Base-by-base conservation (phyloP, 2,888 invertebrate species). In the Eristalis pertinax region DNA sequence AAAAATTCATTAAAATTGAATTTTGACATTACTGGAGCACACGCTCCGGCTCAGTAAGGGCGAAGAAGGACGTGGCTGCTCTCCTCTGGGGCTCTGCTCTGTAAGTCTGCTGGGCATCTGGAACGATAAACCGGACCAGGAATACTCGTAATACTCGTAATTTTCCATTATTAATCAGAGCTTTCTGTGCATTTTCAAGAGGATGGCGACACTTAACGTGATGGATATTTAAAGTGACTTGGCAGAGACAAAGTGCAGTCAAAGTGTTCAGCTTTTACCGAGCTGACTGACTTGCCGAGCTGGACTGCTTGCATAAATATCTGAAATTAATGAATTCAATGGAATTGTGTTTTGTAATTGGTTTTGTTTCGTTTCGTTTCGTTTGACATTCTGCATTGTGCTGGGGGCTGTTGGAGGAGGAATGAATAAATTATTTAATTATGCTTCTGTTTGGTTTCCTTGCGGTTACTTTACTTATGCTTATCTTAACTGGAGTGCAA, bases 1-100 rank as follows among this genome's bases (percentile, higher is more conserved):
- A 82, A 85, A 82, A 82, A 82, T 82, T 82, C 82, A 85, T 85
- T 85, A 77, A 74, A 78, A 78, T 82, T 74, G 73, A 78, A 74
- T 82, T 74, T 78, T 82, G 63, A 79, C 65, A 79, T 64, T 60
- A 64, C 50, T 43, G 43, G 60, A 22, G 26, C 26, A 62, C 11
- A 22, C 24, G 56, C 38, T 32, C n/a, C 32, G 32, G 8, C 7
- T 10, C 32, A 1, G 35, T 35, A 35, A 60, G 41, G 13, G 56
- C 63, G 38, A 35, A 29, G 62, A 29, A 77, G 76, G 69, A 69
- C 56, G 11, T 75, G 32, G 29, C 24, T 13, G 29, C 24, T 13
- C 26, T 32, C 15, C 43, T 43, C 43, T n/a, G n/a, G 43, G 43
- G 43, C 43, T n/a, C n/a, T n/a, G 43, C 35, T 65, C 62, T 74